These are phyloP conservation scores for Uria aalge DNA, from an alignment of 2,113 vertebrate species.

Conservation along the genomic window DNA sequence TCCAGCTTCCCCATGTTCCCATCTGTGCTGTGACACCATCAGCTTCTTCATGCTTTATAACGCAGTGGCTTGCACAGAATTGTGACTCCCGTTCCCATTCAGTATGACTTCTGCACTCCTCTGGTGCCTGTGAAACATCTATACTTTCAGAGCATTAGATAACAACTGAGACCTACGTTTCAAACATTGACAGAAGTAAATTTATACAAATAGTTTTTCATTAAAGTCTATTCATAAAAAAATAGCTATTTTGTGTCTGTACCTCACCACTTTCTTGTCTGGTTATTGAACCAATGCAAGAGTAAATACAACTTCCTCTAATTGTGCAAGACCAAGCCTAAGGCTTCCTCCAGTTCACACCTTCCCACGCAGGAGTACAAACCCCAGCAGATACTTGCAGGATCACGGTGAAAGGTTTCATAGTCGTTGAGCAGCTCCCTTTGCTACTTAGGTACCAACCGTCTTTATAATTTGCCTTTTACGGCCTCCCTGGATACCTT, in stretches of 20 bases:
- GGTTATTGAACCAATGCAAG: background rate
- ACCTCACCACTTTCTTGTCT: background rate
- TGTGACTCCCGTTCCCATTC: background rate
- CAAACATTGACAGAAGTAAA: background rate
- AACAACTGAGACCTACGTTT: background rate
- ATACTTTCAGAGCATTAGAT: background rate
- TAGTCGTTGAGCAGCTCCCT: background rate
- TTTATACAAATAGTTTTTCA: background rate
- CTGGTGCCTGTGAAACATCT: background rate
- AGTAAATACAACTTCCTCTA: background rate
- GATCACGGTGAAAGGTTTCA: background rate
- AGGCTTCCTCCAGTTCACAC: background rate
- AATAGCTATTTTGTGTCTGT: background rate
- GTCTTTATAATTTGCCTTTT: background rate
- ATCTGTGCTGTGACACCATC: background rate
- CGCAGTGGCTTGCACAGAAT: background rate
- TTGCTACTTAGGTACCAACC: background rate
- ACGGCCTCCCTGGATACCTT: background rate
- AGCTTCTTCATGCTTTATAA: background rate
- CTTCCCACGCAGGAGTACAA: background rate
- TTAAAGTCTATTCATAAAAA: background rate
- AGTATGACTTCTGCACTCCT: background rate
- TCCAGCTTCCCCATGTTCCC: background rate
- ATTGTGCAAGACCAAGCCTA: background rate
- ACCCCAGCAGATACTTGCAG: background rate